phyloP scores from a whole-genome alignment of 2,888 invertebrate species.

The Acanthosepion esculentum region DNA sequence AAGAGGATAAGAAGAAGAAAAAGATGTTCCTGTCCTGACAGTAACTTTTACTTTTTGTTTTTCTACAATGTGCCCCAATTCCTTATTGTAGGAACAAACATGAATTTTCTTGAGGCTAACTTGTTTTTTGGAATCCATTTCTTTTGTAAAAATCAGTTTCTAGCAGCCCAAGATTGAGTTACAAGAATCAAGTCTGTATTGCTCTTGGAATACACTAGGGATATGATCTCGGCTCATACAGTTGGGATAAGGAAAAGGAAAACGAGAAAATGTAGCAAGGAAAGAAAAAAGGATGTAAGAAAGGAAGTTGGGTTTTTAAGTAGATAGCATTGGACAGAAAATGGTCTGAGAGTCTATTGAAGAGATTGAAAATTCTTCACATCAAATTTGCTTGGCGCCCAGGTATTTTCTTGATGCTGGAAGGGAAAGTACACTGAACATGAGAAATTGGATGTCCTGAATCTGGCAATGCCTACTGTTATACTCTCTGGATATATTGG shows the following conservation, averaged over 20 bases:
- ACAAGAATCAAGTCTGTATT: background rate
- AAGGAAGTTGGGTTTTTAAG: background rate
- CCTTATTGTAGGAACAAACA: background rate
- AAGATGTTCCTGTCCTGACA: background rate
- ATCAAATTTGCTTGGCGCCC: background rate
- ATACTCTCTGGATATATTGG: background rate
- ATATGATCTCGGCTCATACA: background rate
- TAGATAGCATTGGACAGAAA: background rate
- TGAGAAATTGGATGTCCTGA: conserved; percentile 33
- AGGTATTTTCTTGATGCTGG: background rate
- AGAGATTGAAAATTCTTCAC: background rate
- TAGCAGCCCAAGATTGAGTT: background rate
- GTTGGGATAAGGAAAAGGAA: background rate
- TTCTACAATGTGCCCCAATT: background rate
- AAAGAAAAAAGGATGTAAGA: background rate
- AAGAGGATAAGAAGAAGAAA: background rate
- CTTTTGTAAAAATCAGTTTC: conserved; percentile 23
- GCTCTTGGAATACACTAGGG: background rate
- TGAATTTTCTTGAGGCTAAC: background rate
- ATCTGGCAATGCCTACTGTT: background rate
- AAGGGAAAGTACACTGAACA: background rate
- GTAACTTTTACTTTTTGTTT: background rate
- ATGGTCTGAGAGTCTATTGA: background rate
- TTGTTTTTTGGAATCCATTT: conserved; percentile 1
- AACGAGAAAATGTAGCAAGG: background rate